phyloP scores from a whole-genome alignment of 2,797 vertebrate species.

The Paramormyrops hopkinsi region DNA sequence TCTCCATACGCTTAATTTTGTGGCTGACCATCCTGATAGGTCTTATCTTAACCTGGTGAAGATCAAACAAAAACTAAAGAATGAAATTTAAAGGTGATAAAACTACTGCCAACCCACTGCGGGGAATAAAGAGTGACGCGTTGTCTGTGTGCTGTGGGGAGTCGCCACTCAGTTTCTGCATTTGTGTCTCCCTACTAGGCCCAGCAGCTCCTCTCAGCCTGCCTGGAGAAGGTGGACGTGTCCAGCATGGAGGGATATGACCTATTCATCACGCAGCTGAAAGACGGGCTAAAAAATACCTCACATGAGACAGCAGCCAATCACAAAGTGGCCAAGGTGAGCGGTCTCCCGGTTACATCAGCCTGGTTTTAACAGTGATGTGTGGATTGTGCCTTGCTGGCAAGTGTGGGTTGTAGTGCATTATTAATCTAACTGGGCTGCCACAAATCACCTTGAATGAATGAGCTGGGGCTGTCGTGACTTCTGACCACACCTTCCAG shows the following conservation, averaged over 20 bases:
- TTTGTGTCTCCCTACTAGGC: conserved; percentile 60
- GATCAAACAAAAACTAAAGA: neutral
- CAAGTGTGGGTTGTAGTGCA: neutral
- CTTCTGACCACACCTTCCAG: neutral
- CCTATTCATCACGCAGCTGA: conserved; percentile 90
- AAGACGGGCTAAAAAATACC: conserved; percentile 98
- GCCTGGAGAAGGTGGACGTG: conserved; percentile 93
- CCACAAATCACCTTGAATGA: neutral
- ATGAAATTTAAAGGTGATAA: neutral
- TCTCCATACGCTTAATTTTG: neutral
- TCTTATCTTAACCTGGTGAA: neutral
- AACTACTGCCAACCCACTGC: neutral
- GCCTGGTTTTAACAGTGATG: neutral
- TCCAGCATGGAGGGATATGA: conserved; percentile 93
- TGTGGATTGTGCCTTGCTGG: neutral
- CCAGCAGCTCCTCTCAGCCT: conserved; percentile 91
- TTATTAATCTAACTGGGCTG: neutral
- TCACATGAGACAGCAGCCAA: conserved; percentile 98
- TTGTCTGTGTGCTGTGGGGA: neutral
- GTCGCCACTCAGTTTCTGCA: neutral
- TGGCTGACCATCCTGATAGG: neutral
- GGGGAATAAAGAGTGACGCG: neutral
- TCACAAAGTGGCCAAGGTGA: conserved; percentile 99
- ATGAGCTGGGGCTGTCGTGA: neutral
- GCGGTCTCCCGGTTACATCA: conserved; percentile 17